Percentiles rank a stretch among this genome's conserved stretches.
Evolutionary conservation across 1,140 invertebrate species (phyloP).

Genomic region (Diorhabda carinulata): DNA sequence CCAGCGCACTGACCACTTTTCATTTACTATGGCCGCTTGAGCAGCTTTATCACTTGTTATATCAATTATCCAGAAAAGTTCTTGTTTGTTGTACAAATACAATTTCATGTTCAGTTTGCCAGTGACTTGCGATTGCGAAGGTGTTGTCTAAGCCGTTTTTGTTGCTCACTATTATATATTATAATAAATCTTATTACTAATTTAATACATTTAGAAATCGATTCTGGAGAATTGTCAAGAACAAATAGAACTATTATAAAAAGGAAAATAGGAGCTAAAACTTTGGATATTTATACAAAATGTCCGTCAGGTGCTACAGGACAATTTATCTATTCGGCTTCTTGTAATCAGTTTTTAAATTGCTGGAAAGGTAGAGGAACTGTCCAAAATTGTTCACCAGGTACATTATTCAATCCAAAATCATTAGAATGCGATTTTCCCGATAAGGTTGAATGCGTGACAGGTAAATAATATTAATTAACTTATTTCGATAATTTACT

Average conservation of each 20-base stretch:
- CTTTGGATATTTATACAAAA: slow-evolving; percentile 32
- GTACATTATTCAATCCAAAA: slow-evolving; percentile 63
- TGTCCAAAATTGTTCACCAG: slow-evolving; percentile 60
- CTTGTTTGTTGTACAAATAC: too few relatives aligned
- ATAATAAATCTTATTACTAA: too few relatives aligned
- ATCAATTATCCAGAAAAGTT: too few relatives aligned
- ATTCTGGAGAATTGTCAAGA: not conserved
- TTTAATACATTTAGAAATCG: not conserved
- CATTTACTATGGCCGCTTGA: too few relatives aligned
- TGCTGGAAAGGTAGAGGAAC: slow-evolving; percentile 60
- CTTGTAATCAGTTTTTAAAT: slow-evolving; percentile 67
- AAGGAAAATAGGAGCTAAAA: slow-evolving; percentile 16
- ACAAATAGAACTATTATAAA: slow-evolving; percentile 15
- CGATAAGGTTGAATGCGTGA: slow-evolving; percentile 58
- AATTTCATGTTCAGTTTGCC: too few relatives aligned
- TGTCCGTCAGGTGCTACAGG: slow-evolving; percentile 58
- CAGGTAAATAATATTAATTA: slow-evolving; percentile 23
- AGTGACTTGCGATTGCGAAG: too few relatives aligned
- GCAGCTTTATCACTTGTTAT: too few relatives aligned
- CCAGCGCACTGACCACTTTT: too few relatives aligned
- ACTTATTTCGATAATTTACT: too few relatives aligned
- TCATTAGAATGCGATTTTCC: slow-evolving; percentile 62
- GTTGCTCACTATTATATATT: too few relatives aligned
- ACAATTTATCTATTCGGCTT: slow-evolving; percentile 55
- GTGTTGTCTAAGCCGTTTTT: too few relatives aligned